A percentile compares a stretch with the other conserved stretches of the same genome.
phyloP scores from a whole-genome alignment of 2,113 vertebrate species.

The Megaptera novaeangliae region DNA sequence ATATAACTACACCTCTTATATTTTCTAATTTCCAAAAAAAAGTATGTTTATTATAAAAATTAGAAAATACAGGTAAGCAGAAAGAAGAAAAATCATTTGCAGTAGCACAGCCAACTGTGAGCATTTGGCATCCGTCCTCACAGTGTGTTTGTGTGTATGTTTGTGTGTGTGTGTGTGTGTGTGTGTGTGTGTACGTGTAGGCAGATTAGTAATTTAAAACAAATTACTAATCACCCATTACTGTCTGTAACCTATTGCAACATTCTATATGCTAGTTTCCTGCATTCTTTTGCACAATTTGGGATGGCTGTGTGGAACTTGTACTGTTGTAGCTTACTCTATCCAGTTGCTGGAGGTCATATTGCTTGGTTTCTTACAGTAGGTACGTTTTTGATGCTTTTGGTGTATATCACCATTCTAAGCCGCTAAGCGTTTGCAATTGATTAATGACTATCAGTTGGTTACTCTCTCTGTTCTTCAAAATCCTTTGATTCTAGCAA shows the following conservation, averaged over 20 bases:
- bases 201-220: not conserved
- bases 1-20: not conserved
- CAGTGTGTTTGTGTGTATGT: not conserved
- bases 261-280: not conserved
- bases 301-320: not conserved
- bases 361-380: not conserved
- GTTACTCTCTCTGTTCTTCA: not conserved
- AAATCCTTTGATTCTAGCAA: constrained; percentile 35
- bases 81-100: not conserved
- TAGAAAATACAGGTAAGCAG: constrained; percentile 16
- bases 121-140: not conserved
- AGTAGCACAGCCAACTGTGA: not conserved
- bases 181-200: rapidly evolving
- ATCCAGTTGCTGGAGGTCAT: not conserved
- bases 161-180: not conserved
- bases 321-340: not conserved
- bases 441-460: not conserved
- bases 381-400: not conserved
- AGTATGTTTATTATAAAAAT: not conserved
- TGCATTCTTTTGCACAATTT: not conserved
- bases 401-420: not conserved
- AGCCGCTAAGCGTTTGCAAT: not conserved
- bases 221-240: not conserved
- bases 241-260: not conserved
- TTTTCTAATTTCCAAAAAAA: not conserved